Evolutionary conservation across 2,797 vertebrate genomes (phyloP).

Genomic region (Austrolebias charrua): DNA sequence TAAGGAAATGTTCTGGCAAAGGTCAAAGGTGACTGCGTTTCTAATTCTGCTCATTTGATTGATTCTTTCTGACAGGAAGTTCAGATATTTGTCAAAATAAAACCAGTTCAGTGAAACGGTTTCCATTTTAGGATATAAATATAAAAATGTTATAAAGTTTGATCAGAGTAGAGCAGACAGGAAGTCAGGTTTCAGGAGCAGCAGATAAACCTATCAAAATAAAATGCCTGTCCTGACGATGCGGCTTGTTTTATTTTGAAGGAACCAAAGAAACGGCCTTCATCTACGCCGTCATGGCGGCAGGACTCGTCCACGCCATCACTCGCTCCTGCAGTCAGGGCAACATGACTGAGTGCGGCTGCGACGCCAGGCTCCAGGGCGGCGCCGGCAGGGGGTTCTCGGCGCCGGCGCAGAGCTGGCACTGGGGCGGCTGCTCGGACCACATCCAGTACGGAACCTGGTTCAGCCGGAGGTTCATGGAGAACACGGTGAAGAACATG

Average conservation of each 20-base stretch:
- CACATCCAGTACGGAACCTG: constrained; percentile 89
- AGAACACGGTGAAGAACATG: constrained; percentile 70
- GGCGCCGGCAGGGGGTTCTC: constrained; percentile 80
- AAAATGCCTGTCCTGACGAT: background rate
- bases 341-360: constrained; percentile 93
- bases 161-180: too few relatives aligned
- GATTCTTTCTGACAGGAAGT: too few relatives aligned
- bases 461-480: constrained; percentile 92
- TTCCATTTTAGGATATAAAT: too few relatives aligned
- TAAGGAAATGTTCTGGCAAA: too few relatives aligned
- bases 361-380: constrained; percentile 81
- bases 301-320: constrained; percentile 89
- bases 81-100: too few relatives aligned
- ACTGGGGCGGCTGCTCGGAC: constrained; percentile 97
- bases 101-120: too few relatives aligned
- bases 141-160: too few relatives aligned
- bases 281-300: constrained; percentile 88
- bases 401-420: constrained; percentile 83
- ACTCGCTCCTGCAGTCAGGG: constrained; percentile 92
- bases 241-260: background rate
- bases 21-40: too few relatives aligned
- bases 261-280: constrained; percentile 94
- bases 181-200: too few relatives aligned
- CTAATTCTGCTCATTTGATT: too few relatives aligned
- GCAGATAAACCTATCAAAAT: too few relatives aligned